phyloP scores from a whole-genome alignment of 1,140 invertebrate genomes.

The Drosophila punjabiensis region DNA sequence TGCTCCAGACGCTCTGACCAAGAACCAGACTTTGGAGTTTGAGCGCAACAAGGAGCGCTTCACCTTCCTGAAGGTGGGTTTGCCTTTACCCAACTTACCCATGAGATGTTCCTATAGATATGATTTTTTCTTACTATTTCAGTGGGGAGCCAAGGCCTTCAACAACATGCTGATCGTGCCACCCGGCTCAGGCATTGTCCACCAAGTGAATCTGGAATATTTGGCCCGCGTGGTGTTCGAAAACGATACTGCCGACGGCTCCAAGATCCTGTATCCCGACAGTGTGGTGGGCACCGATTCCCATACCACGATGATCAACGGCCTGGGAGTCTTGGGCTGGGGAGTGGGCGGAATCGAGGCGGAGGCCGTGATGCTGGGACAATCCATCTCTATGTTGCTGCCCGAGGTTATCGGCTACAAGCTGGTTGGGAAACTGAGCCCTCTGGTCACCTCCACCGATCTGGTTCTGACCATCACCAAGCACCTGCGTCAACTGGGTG shows the following conservation, averaged over 20 bases:
- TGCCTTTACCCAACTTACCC: background rate
- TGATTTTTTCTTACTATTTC: constrained; percentile 73
- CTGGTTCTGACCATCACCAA: constrained; percentile 99
- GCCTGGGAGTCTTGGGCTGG: constrained; percentile 92
- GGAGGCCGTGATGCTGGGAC: constrained; percentile 96
- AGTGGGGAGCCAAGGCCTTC: constrained; percentile 98
- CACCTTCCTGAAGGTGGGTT: constrained; percentile 92
- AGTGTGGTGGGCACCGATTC: constrained; percentile 99
- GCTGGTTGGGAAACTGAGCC: constrained; percentile 92
- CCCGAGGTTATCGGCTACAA: constrained; percentile 98
- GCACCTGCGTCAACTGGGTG: constrained; percentile 96
- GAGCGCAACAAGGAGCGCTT: constrained; percentile 98
- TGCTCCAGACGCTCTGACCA: constrained; percentile 94
- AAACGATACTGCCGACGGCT: constrained; percentile 85
- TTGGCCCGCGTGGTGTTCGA: constrained; percentile 97
- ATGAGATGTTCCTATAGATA: background rate
- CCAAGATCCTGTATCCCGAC: constrained; percentile 93
- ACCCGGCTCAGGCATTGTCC: constrained; percentile 98
- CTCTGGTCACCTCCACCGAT: constrained; percentile 98
- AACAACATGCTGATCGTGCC: constrained; percentile 99
- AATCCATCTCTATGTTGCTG: constrained; percentile 98
- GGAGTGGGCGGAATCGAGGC: constrained; percentile 92
- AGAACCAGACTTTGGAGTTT: constrained; percentile 98
- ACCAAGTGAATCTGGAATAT: constrained; percentile 99
- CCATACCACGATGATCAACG: constrained; percentile 99